Evolutionary conservation across 2,888 invertebrate species (phyloP).

Genomic region (Cynaeus angustus): DNA sequence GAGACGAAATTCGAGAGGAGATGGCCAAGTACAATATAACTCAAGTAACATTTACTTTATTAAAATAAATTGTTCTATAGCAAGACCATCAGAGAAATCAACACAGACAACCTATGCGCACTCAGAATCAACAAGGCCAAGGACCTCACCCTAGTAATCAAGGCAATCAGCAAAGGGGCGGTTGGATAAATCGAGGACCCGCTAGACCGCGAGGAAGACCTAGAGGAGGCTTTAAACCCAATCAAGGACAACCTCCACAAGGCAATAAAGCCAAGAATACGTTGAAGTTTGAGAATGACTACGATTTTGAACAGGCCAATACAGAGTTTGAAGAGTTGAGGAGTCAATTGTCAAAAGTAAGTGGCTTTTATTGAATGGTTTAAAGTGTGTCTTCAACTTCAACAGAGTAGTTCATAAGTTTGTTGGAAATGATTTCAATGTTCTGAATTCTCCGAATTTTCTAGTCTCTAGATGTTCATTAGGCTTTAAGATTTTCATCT

Average conservation of each 20-base stretch:
- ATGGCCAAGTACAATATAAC: constrained; percentile 54
- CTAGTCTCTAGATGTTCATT: too few species aligned
- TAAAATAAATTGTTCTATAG: background rate
- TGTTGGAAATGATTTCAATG: too few species aligned
- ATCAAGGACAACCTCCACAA: constrained; percentile 61
- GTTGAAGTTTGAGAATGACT: constrained; percentile 96
- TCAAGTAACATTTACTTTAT: constrained; percentile 10
- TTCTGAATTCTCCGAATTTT: too few species aligned
- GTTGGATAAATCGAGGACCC: constrained; percentile 55
- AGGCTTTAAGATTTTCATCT: too few species aligned
- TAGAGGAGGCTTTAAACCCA: constrained; percentile 51
- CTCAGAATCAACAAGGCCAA: constrained; percentile 41
- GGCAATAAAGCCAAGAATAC: constrained; percentile 77
- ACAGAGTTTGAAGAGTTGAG: constrained; percentile 81
- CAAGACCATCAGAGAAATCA: constrained; percentile 52
- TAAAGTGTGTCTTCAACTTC: too few species aligned
- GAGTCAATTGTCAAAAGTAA: constrained; percentile 81
- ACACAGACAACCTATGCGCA: constrained; percentile 54
- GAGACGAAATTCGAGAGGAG: constrained; percentile 63
- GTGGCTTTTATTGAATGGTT: too few species aligned
- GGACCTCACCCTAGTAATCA: constrained; percentile 51
- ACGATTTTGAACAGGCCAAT: constrained; percentile 99
- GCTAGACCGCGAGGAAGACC: constrained; percentile 58
- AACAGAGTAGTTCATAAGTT: too few species aligned
- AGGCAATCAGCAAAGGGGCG: constrained; percentile 57